These are phyloP conservation scores for Phanerotoma sp. DNA, from an alignment of 2,888 invertebrate species.

Conservation along the genomic window DNA sequence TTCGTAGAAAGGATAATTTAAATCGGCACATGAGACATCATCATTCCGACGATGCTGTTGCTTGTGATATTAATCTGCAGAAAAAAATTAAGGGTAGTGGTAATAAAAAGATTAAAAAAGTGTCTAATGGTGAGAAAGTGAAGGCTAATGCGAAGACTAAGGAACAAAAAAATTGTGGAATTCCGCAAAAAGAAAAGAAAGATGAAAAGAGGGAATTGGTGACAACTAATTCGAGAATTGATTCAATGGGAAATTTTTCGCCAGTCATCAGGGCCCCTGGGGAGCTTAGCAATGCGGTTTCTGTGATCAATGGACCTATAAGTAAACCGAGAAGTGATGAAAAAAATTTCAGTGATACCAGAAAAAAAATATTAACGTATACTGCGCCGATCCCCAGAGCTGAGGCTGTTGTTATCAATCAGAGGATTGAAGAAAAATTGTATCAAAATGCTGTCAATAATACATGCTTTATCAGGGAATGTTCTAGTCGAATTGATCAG, in stretches of 20 bases:
- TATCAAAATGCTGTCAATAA: conserved; percentile 44
- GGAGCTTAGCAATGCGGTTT: conserved; percentile 52
- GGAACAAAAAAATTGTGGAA: too few species aligned
- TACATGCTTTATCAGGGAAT: conserved; percentile 42
- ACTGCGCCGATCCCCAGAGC: conserved; percentile 51
- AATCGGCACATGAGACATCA: conserved; percentile 75
- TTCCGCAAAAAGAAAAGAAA: too few species aligned
- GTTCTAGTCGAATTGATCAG: conserved; percentile 26
- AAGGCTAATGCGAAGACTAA: too few species aligned
- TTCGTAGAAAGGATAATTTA: conserved; percentile 77
- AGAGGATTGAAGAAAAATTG: conserved; percentile 51
- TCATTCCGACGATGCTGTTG: conserved; percentile 62
- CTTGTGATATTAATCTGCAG: not conserved
- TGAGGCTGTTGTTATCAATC: conserved; percentile 51
- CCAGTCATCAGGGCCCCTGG: conserved; percentile 48
- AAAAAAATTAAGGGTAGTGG: conserved; percentile 1
- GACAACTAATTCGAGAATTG: conserved; percentile 45
- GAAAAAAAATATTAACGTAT: conserved; percentile 46
- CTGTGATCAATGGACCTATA: conserved; percentile 60
- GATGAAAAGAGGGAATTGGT: conserved; percentile 22
- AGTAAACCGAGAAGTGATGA: conserved; percentile 41
- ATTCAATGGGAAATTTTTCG: conserved; percentile 47
- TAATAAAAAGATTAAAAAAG: conserved; percentile 16
- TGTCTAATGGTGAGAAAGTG: conserved; percentile 16
- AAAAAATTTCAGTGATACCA: conserved; percentile 25